Evolutionary conservation across 2,797 vertebrate species (phyloP).

Genomic region (Leptoclinus maculatus): DNA sequence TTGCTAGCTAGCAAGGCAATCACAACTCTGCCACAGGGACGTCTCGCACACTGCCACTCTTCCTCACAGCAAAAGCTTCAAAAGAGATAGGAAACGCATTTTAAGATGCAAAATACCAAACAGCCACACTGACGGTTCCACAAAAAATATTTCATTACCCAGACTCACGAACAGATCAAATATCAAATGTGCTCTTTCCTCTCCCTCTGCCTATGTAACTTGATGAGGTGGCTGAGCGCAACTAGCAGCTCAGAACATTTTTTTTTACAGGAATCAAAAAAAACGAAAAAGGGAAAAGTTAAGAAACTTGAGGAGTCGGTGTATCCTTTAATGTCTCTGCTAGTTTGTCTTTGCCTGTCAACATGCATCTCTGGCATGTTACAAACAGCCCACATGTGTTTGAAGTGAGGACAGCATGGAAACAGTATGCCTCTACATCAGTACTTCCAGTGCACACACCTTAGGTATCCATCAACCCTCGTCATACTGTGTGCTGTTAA

Average conservation of each 20-base stretch:
- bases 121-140: slow-evolving; percentile 57
- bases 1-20: slow-evolving; percentile 64
- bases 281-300: slow-evolving; percentile 48
- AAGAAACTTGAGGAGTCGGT: slow-evolving; percentile 72
- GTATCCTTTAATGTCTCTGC: slow-evolving; percentile 75
- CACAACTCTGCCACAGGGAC: slow-evolving; percentile 63
- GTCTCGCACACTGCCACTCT: slow-evolving; percentile 42
- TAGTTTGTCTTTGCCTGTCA: slow-evolving; percentile 74
- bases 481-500: slow-evolving; percentile 47
- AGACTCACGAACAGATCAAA: slow-evolving; percentile 72
- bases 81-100: slow-evolving; percentile 62
- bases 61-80: slow-evolving; percentile 58
- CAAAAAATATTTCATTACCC: slow-evolving; percentile 73
- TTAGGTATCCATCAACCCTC: slow-evolving; percentile 62
- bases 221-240: slow-evolving; percentile 70
- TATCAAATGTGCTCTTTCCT: slow-evolving; percentile 70
- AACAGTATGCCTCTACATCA: slow-evolving; percentile 56
- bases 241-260: slow-evolving; percentile 71
- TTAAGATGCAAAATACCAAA: slow-evolving; percentile 73
- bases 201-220: slow-evolving; percentile 68
- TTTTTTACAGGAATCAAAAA: slow-evolving; percentile 73
- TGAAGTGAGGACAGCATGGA: slow-evolving; percentile 75
- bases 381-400: slow-evolving; percentile 65
- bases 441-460: slow-evolving; percentile 46
- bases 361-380: slow-evolving; percentile 66